Evolutionary conservation across 2,888 invertebrate species (phyloP), one percentile per base, ranked within the genome.

Genomic region (Chymomyza fuscimana): DNA sequence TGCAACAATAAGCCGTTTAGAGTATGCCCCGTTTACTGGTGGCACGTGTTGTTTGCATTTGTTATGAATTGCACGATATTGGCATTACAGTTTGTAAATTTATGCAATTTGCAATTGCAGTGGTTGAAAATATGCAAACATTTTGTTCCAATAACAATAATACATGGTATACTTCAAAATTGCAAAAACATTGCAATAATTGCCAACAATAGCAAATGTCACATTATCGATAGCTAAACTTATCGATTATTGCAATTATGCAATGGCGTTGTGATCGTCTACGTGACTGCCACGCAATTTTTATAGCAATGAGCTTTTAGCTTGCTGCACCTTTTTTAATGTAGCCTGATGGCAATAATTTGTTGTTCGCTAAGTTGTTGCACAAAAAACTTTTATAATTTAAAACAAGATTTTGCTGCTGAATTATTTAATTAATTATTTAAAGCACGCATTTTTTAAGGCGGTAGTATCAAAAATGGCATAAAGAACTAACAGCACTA

Each of bases 1-100:
- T 36, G 67, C 32, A 15, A 54, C 54, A 54, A n/a, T 51, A 54
- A 25, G 19, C 67, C 32, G 29, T 40, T 59, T 51, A 46, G 29
- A 32, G 40, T 46, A 12, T 46, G 40, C 12, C 40, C 12, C 40
- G 12, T 46, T 46, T 46, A 46, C 40, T 46, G 10, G 40, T 46
- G 40, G 40, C 40, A 46, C 40, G 40, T 46, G 40, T 46, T 46
- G 40, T 46, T 46, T 46, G 40, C 12, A 12, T 46, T 46, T 46
- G 40, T 46, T 46, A 46, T 46, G 40, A 46, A 12, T 46, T 46
- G 40, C 40, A 46, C 40, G 40, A 46, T 46, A 46, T 46, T 46
- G 40, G 40, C 40, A 46, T 46, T 46, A 46, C 59, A 29, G n/a
- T 59, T 59, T 15, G 62, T 46, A 60, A 60, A 60, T 22, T 32